Evolutionary conservation across 2,797 vertebrate species (phyloP).

Genomic region (Channallabes apus): DNA sequence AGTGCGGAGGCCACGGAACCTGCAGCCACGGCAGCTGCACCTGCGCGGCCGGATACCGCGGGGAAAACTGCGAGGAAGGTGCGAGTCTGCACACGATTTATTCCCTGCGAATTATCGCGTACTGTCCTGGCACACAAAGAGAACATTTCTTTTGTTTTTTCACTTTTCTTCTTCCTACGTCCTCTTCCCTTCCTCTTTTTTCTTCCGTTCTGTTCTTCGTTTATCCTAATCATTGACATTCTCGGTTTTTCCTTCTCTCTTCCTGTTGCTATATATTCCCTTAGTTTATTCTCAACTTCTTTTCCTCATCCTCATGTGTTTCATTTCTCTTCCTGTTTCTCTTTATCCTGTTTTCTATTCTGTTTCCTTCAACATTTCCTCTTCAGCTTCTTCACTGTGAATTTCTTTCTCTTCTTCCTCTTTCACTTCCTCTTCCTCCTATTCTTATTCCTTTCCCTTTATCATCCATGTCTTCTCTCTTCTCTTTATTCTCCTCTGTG

Average conservation of each 20-base stretch:
- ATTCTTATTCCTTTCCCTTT: no score
- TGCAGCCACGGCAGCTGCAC: slow-evolving; percentile 83
- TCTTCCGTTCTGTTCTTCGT: neutral
- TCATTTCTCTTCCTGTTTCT: neutral
- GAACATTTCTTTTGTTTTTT: no score
- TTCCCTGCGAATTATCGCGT: neutral
- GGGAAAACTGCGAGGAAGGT: slow-evolving; percentile 87
- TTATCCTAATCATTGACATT: neutral
- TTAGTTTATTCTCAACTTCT: neutral
- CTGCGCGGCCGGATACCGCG: slow-evolving; percentile 82
- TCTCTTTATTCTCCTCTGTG: neutral
- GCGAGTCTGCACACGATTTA: slow-evolving; percentile 11
- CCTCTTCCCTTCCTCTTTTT: neutral
- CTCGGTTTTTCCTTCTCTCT: neutral
- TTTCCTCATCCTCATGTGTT: neutral
- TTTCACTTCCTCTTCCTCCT: neutral
- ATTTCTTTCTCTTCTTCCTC: no score
- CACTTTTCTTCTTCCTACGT: neutral
- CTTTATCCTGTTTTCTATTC: neutral
- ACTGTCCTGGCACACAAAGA: neutral
- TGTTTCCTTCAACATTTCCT: neutral
- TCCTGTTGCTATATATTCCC: neutral
- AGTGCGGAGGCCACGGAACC: slow-evolving; percentile 81
- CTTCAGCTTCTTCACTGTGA: neutral
- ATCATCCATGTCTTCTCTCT: neutral